phyloP scores from a whole-genome alignment of 2,113 vertebrate genomes.

The Fulica atra region DNA sequence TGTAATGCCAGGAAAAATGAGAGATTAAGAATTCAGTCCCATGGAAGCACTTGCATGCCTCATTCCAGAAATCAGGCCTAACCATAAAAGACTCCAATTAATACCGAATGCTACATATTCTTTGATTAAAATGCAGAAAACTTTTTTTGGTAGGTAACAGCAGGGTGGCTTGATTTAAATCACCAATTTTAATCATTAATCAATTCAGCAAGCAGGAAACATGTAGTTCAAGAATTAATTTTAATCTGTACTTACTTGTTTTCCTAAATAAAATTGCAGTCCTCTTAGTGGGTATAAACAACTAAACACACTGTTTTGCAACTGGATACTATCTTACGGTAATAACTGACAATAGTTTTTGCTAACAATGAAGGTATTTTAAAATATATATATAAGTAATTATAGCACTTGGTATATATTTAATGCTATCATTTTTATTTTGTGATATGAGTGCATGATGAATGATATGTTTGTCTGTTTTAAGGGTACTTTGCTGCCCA shows the following conservation, averaged over 20 bases:
- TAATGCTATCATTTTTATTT: not conserved
- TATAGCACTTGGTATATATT: not conserved
- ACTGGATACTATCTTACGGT: not conserved
- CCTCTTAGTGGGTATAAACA: not conserved
- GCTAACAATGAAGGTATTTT: not conserved
- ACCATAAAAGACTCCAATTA: conserved; percentile 10
- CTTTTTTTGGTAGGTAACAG: conserved; percentile 34
- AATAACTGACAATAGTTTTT: not conserved
- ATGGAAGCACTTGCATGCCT: not conserved
- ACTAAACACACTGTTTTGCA: not conserved
- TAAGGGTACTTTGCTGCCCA: not conserved
- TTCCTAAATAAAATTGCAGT: not conserved
- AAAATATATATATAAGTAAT: not conserved
- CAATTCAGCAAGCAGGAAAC: conserved; percentile 34
- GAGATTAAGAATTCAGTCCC: conserved; percentile 9
- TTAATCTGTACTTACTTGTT: conserved; percentile 33
- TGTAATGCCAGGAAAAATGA: not conserved
- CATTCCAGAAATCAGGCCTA: not conserved
- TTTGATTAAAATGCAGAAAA: conserved; percentile 44
- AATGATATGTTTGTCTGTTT: not conserved
- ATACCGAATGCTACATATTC: not conserved
- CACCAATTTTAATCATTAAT: not conserved
- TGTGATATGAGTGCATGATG: not conserved
- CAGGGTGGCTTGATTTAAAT: conserved; percentile 25
- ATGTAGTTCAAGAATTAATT: conserved; percentile 38